Evolutionary conservation across 2,797 vertebrate species (phyloP).

Genomic region (Silurus lanzhouensis): DNA sequence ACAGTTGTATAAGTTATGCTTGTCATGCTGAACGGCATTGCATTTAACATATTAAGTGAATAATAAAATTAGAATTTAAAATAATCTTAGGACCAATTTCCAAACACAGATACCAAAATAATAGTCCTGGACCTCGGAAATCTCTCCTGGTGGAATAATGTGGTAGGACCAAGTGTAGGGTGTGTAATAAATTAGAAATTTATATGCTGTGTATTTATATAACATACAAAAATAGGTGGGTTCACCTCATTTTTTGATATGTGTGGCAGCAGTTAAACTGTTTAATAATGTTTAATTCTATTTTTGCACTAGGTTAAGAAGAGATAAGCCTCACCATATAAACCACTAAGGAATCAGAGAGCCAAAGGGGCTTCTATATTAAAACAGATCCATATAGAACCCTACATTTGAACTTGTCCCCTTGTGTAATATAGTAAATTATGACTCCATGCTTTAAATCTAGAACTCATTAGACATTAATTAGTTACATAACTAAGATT

Average conservation of each 20-base stretch:
- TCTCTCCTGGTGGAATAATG: background rate
- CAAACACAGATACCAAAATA: background rate
- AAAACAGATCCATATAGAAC: conserved; percentile 29
- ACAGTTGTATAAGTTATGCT: conserved; percentile 6
- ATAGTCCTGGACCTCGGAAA: background rate
- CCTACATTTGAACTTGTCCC: conserved; percentile 29
- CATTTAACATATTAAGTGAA: background rate
- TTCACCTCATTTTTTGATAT: background rate
- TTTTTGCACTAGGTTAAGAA: conserved; percentile 3
- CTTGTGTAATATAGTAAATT: conserved; percentile 32
- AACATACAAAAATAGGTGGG: background rate
- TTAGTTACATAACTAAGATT: conserved; percentile 14
- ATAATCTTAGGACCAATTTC: background rate
- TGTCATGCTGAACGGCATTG: background rate
- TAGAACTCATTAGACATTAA: conserved; percentile 32
- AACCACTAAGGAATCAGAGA: conserved; percentile 1
- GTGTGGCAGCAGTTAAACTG: background rate
- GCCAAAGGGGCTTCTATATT: conserved; percentile 26
- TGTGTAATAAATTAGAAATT: background rate
- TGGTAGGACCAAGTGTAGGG: background rate
- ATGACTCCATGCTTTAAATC: background rate
- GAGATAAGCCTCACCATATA: conserved; percentile 5
- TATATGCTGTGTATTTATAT: too few relatives aligned
- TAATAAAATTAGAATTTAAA: background rate
- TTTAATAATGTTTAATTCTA: conserved; percentile 12